phyloP scores from a whole-genome alignment of 1,140 invertebrate species.

The Papilio polytes region DNA sequence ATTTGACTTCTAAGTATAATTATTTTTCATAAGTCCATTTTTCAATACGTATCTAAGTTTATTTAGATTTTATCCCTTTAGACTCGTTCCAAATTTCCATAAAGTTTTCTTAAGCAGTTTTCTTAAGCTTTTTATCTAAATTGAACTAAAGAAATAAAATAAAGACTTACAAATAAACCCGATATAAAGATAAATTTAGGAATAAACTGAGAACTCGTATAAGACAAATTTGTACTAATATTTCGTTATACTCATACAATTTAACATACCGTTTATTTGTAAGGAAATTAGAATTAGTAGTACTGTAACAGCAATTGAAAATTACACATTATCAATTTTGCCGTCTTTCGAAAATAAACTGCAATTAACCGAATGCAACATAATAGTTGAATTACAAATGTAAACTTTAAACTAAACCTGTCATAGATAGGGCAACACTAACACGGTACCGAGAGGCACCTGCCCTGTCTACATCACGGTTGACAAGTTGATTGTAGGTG shows the following conservation, averaged over 20 bases:
- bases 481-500: conserved; percentile 52
- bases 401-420: not conserved
- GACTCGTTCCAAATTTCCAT: too few relatives aligned
- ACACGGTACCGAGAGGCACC: conserved; percentile 38
- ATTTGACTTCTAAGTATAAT: too few relatives aligned
- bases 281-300: too few relatives aligned
- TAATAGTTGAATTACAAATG: conserved; percentile 7
- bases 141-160: not conserved
- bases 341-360: not conserved
- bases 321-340: not conserved
- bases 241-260: too few relatives aligned
- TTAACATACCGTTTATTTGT: too few relatives aligned
- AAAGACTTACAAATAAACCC: too few relatives aligned
- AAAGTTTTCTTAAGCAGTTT: conserved; percentile 45
- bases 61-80: too few relatives aligned
- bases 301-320: not conserved
- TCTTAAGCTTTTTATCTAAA: not conserved
- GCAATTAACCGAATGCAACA: conserved; percentile 14
- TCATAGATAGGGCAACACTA: not conserved
- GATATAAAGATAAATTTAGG: too few relatives aligned
- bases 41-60: too few relatives aligned
- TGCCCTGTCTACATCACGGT: conserved; percentile 47
- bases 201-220: too few relatives aligned
- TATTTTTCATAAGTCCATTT: too few relatives aligned
- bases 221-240: too few relatives aligned